A percentile compares a stretch with the other conserved stretches of the same genome.
phyloP scores from a whole-genome alignment of 2,113 vertebrate genomes.

The Sarotherodon lohbergeri region DNA sequence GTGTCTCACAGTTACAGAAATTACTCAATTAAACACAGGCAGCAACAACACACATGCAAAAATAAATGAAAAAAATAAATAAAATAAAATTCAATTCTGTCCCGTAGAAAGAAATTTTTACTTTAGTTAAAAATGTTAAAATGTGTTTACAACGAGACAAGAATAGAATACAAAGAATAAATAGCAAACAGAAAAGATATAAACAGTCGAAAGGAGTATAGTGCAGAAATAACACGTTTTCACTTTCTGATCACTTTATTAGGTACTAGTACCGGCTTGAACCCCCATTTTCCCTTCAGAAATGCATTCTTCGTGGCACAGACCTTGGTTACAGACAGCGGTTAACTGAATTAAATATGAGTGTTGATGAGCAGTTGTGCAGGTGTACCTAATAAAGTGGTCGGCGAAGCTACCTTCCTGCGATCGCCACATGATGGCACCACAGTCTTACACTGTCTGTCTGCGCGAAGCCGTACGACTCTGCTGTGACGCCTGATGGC shows the following conservation, averaged over 20 bases:
- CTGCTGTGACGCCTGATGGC: neutral
- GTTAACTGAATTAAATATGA: neutral
- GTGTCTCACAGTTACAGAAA: too few relatives aligned
- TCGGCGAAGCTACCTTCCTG: neutral
- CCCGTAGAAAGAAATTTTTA: neutral
- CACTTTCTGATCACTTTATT: neutral
- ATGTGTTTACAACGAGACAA: neutral
- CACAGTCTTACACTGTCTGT: neutral
- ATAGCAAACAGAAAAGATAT: neutral
- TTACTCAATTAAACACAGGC: too few relatives aligned
- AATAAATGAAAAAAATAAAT: too few relatives aligned
- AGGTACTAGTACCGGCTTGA: neutral
- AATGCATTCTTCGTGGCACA: neutral
- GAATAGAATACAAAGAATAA: neutral
- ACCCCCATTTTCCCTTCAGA: neutral
- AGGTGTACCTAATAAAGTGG: neutral
- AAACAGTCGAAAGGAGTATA: neutral
- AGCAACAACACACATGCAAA: too few relatives aligned
- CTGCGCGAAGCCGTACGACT: neutral
- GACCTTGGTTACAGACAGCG: neutral
- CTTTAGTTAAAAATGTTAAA: neutral
- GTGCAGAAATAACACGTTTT: neutral
- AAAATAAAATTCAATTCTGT: neutral
- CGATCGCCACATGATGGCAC: slow-evolving; percentile 7
- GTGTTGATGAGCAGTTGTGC: neutral